These are phyloP conservation scores for Drosophila tani DNA, from an alignment of 1,140 invertebrate species.

Conservation along the genomic window DNA sequence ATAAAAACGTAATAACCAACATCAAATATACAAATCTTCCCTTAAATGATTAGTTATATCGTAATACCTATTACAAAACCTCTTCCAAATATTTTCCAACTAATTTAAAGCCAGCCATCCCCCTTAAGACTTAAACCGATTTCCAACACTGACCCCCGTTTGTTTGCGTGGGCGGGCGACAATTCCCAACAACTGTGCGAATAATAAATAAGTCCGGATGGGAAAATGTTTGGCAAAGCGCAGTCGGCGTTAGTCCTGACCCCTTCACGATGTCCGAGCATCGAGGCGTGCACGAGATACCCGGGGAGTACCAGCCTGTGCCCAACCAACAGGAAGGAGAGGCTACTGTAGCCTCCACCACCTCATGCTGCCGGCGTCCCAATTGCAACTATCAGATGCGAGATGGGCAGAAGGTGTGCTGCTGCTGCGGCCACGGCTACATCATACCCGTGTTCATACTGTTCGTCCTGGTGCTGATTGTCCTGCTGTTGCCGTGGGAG, in stretches of 20 bases:
- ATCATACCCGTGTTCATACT: conserved; percentile 68
- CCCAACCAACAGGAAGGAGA: conserved; percentile 34
- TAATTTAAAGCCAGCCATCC: too few species aligned
- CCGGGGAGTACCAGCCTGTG: conserved; percentile 69
- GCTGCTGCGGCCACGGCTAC: conserved; percentile 58
- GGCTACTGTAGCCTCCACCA: conserved; percentile 35
- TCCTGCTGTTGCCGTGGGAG: conserved; percentile 71
- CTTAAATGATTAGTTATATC: too few species aligned
- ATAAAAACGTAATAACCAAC: too few species aligned
- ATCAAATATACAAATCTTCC: too few species aligned
- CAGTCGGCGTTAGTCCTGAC: conserved; percentile 29
- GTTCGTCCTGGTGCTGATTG: conserved; percentile 68
- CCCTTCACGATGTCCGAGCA: conserved; percentile 56
- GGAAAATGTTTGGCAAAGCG: conserved; percentile 43
- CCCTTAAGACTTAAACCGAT: conserved; percentile 1
- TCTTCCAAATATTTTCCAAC: too few species aligned
- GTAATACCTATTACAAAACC: too few species aligned
- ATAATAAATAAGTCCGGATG: conserved; percentile 69
- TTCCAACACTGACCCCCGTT: conserved; percentile 46
- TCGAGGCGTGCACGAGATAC: conserved; percentile 47
- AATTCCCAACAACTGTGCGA: conserved; percentile 69
- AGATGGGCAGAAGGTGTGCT: conserved; percentile 37
- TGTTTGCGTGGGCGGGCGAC: conserved; percentile 60
- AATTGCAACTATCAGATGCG: conserved; percentile 18
- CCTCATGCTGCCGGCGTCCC: conserved; percentile 58